Base-by-base conservation (phyloP, 2,888 invertebrate species). In the Aphodius granarius region DNA sequence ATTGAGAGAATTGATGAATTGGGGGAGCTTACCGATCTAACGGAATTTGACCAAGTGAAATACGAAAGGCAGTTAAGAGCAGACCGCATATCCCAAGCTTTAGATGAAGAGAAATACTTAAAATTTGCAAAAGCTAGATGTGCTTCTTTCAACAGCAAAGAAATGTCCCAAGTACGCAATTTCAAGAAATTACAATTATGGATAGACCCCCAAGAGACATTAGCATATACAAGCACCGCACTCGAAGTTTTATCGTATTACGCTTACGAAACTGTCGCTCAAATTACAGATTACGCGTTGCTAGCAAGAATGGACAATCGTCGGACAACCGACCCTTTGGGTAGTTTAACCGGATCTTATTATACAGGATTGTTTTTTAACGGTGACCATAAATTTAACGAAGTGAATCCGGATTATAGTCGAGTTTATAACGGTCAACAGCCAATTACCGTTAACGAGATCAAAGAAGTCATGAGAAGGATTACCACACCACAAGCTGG, bases 201-300 rank as follows among this genome's bases (percentile, higher is more conserved):
- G 90, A 84, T 93, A 0, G 92, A 91, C 78, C 89, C 92, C 0
- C 90, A 89, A 3, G 89, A 90, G 63, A 92, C 93, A 78, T 84
- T 92, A 18, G 91, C 89, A 66, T 89, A 94, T 71, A 88, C 90
- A 0, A 86, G 88, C 17, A 88, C 91, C 71, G 94, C 94, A 0
- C 88, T 94, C 81, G 94, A 94, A 83, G 92, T 97, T 2, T 86
- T 97, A 78, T 92, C 94, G 70, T 97, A 96, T 84, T 89, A 97
- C 79, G 96, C 96, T 0, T 95, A 95, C 85, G 97, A 97, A 88
- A 95, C 95, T 0, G 94, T 97, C 5, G 97, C 97, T 0, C 94
- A 96, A 85, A 92, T 97, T 75, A 92, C 95, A 1, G 97, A 97
- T 87, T 91, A 94, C 81, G 94, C 95, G 0, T 91, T 97, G 78